Percentiles rank a stretch among this genome's conserved stretches.
These are phyloP conservation scores for Dryomyza anilis DNA, from an alignment of 2,888 invertebrate genomes.

Conservation along the genomic window DNA sequence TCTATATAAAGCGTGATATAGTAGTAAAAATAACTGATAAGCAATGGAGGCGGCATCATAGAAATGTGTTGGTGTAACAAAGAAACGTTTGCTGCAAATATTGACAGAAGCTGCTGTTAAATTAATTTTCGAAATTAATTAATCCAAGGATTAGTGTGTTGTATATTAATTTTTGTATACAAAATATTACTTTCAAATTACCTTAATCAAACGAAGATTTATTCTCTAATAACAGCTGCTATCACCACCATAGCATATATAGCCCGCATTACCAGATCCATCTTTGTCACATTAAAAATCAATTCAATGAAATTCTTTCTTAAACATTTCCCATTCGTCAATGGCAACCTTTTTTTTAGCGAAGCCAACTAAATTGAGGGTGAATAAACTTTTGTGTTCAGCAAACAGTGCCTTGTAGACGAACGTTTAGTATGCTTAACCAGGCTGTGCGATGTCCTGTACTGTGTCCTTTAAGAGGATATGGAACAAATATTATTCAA, in stretches of 20 bases:
- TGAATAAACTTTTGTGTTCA: slow-evolving; percentile 8
- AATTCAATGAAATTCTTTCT: slow-evolving; percentile 4
- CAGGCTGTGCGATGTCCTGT: slow-evolving; percentile 34
- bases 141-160: no score
- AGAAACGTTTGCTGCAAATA: slow-evolving; percentile 17
- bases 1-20: no score
- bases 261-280: background rate
- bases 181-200: no score
- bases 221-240: background rate
- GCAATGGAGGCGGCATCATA: no score
- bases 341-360: background rate
- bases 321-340: background rate
- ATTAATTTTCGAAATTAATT: no score
- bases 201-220: no score
- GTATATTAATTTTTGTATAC: no score
- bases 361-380: background rate
- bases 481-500: slow-evolving; percentile 20
- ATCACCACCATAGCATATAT: background rate
- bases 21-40: no score
- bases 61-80: background rate
- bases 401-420: background rate
- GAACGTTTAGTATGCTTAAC: no score
- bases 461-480: background rate
- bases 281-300: slow-evolving; percentile 14
- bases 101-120: no score